These are phyloP conservation scores for Drosophila pachea DNA, from an alignment of 1,140 invertebrate genomes.

Conservation along the genomic window DNA sequence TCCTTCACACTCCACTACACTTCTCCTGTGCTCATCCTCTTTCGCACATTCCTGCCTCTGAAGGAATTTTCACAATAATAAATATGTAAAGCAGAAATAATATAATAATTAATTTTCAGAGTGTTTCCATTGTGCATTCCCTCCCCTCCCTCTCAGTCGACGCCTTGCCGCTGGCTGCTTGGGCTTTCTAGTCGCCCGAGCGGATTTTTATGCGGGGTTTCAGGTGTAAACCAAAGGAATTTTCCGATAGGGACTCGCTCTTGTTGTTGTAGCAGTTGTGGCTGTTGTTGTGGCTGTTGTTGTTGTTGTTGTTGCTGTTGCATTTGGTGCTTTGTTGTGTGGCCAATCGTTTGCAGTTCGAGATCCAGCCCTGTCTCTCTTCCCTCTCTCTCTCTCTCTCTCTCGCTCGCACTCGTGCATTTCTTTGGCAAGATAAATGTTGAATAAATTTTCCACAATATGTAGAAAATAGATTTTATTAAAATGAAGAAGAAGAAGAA, in stretches of 20 bases:
- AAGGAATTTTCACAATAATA: slow-evolving; percentile 18
- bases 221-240: slow-evolving; percentile 59
- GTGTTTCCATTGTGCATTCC: slow-evolving; percentile 36
- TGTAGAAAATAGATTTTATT: too few relatives aligned
- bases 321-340: slow-evolving; percentile 1
- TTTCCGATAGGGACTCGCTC: slow-evolving; percentile 41
- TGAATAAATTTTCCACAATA: background rate
- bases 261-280: slow-evolving; percentile 3
- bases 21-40: slow-evolving; percentile 31
- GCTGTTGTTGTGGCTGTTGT: background rate
- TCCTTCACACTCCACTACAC: slow-evolving; percentile 49
- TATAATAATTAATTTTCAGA: slow-evolving; percentile 67
- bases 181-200: slow-evolving; percentile 11
- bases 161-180: background rate
- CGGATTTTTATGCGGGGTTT: slow-evolving; percentile 19
- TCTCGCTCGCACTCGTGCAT: too few relatives aligned
- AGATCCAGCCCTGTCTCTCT: slow-evolving; percentile 10
- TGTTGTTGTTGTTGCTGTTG: too few relatives aligned
- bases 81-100: slow-evolving; percentile 32
- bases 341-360: slow-evolving; percentile 16
- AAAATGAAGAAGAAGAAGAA: too few relatives aligned
- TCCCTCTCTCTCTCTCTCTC: too few relatives aligned
- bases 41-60: slow-evolving; percentile 26
- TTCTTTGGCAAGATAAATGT: too few relatives aligned
- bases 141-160: background rate